Evolutionary conservation across 2,113 vertebrate species (phyloP).

Genomic region (Pitta sordida): DNA sequence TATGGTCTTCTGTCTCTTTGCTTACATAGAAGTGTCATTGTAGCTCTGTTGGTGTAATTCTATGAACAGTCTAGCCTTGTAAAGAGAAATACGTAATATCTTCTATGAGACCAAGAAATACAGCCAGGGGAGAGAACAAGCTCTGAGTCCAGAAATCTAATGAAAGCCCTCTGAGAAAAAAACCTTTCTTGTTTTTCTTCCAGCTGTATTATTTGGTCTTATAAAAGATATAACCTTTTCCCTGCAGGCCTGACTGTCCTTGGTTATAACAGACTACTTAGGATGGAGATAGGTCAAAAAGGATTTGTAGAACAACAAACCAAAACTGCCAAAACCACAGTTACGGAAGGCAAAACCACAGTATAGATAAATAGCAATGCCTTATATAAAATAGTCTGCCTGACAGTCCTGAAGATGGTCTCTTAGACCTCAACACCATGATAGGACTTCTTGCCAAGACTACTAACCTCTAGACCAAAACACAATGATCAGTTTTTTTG

Average conservation of each 20-base stretch:
- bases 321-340: not conserved
- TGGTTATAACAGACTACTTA: not conserved
- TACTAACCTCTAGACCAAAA: not conserved
- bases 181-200: constrained; percentile 10
- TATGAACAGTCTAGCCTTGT: not conserved
- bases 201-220: constrained; percentile 26
- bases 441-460: not conserved
- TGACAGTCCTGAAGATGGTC: not conserved
- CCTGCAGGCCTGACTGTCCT: not conserved
- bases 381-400: not conserved
- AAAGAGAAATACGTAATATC: not conserved
- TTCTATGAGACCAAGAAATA: constrained; percentile 26
- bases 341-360: not conserved
- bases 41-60: not conserved
- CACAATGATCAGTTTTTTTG: not conserved
- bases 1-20: not conserved
- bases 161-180: constrained; percentile 26
- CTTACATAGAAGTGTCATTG: not conserved
- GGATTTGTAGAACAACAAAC: not conserved
- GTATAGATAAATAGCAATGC: not conserved
- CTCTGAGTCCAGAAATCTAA: constrained; percentile 37
- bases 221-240: constrained; percentile 11
- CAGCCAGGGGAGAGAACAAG: not conserved
- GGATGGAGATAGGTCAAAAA: not conserved
- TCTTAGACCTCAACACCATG: not conserved